Conservation (phyloP, 2,797 vertebrate genomes). For the Ibycter americanus region DNA sequence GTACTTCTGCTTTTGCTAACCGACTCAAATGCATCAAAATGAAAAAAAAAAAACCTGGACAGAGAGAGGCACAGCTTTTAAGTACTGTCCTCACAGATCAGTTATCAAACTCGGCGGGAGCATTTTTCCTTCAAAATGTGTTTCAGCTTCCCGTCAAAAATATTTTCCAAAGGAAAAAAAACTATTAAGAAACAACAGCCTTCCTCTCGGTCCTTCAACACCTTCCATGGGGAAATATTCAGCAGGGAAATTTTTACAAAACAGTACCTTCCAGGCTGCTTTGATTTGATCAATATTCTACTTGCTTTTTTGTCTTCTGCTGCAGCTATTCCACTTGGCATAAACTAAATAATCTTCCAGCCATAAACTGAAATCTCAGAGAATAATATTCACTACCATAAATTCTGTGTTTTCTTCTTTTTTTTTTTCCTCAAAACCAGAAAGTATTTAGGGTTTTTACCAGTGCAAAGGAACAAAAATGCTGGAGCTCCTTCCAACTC, state of each 20-base stretch:
- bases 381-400: background rate
- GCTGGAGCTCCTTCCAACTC: background rate
- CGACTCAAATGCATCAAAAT: background rate
- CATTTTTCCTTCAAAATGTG: background rate
- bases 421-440: background rate
- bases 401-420: background rate
- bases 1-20: background rate
- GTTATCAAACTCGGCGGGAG: background rate
- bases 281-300: slow-evolving; percentile 6
- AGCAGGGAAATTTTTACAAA: background rate
- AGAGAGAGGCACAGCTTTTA: background rate
- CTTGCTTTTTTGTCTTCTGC: background rate
- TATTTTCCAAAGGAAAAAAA: background rate
- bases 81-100: background rate
- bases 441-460: background rate
- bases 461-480: background rate
- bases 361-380: background rate
- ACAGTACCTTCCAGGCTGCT: background rate
- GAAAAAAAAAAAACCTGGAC: background rate
- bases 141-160: background rate
- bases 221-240: background rate
- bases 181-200: background rate
- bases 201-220: background rate
- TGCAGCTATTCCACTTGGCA: background rate
- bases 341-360: background rate